Evolutionary conservation across 2,888 invertebrate species (phyloP), one percentile per base, ranked within the genome.

Genomic region (Ornithoptera alexandrae): DNA sequence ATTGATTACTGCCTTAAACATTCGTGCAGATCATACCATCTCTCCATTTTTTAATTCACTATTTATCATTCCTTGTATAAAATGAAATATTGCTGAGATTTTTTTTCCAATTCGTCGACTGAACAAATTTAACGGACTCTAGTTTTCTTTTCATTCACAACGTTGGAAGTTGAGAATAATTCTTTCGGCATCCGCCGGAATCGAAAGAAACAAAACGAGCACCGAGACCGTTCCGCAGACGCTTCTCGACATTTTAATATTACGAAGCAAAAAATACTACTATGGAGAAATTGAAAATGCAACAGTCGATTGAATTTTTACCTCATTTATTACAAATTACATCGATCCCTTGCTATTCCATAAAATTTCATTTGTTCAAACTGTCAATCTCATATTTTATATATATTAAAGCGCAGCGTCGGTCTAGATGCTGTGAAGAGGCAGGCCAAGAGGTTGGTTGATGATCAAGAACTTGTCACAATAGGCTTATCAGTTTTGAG

Each of bases 191-290:
- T 64, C 20, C 22, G 2, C 22, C 60, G 64, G n/a, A 56, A 60
- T 20, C 17, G 46, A n/a, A 56, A 20, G 24, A 50, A 59, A 59
- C 20, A 36, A 59, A 50, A 68, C 36, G 18, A 68, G 60, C 60
- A 53, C 36, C 53, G 59, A 64, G 64, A 68, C 36, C 46, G 63
- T 46, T 42, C 60, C 5, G 36, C 53, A 68, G 59, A 60, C 63
- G 58, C 7, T 67, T 68, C 64, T 36, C 60, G 64, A 64, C 64
- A 60, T 64, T 68, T 64, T 68, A 68, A 64, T 68, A 68, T 53
- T 63, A 64, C 68, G 22, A 50, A 60, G 39, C 64, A 42, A 68
- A 60, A 64, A 15, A 42, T 30, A 53, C 46, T 15, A 39, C 22
- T 7, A n/a, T 2, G 57, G 22, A 58, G 57, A 53, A 58, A 64